Evolutionary conservation across 2,113 vertebrate species (phyloP), one percentile per base, ranked within the genome.

Genomic region (Urocolius indicus): DNA sequence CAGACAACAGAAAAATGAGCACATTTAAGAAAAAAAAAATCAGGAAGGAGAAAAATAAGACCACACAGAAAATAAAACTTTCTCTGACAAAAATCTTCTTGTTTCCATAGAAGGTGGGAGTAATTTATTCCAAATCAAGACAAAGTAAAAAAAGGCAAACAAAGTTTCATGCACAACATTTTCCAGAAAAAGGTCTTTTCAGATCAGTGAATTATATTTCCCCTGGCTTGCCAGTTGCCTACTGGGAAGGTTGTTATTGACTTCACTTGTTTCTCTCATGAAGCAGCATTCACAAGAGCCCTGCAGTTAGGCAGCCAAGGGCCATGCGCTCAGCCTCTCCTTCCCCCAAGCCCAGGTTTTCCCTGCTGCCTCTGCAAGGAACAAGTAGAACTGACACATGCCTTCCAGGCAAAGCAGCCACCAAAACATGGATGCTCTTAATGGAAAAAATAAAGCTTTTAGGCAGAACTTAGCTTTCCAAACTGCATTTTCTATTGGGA

Each of bases 61-160:
- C 11, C 57, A 30, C 19, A 73, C 4, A 48, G 51, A 78, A 90
- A 65, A 54, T 2, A 4, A 93, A 81, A 51, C 36, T 54, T 93
- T 22, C 34, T 74, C 49, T 36, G 72, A 94, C 36, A 80, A 71
- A 88, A 66, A 9, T 5, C 21, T 49, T 54, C 13, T 45, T 45
- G 13, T 34, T 88, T 80, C 30, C 30, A 15, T 73, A 73, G 22
- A 22, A 6, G 5, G 38, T 54, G 16, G 55, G 65, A 92, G 72
- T 63, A 84, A 90, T 84, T 90, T 86, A 77, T 88, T 92, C 83
- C 79, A 66, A 72, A 77, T 43, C 49, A 83, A 90, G 79, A 86
- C 46, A 58, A 80, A 76, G 54, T 21, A 23, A 66, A 88, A 92
- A 69, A 69, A 68, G 16, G 27, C 46, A 84, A 38, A 69, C 36